phyloP scores from a whole-genome alignment of 2,113 vertebrate species.

The Romanogobio albipinnatus region DNA sequence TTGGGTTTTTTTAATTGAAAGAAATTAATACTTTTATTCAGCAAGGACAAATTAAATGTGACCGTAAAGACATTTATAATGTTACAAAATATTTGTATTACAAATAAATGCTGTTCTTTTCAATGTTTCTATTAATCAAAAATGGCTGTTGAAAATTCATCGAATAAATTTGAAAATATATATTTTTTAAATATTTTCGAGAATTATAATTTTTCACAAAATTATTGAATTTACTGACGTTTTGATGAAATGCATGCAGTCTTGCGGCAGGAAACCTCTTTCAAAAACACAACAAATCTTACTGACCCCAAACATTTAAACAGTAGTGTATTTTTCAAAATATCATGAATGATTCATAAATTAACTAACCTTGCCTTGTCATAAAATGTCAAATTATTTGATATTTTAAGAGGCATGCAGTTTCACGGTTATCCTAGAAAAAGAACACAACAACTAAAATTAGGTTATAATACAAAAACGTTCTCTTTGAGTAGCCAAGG shows the following conservation, averaged over 20 bases:
- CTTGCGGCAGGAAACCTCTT: not conserved
- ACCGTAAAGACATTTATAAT: too few species aligned
- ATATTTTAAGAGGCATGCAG: not conserved
- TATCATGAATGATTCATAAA: not conserved
- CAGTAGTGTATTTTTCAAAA: not conserved
- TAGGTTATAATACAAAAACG: constrained; percentile 5
- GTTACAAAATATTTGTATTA: too few species aligned
- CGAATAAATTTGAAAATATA: not conserved
- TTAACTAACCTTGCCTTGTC: not conserved
- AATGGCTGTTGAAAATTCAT: not conserved
- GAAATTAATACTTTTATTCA: not conserved
- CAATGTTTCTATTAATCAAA: too few species aligned
- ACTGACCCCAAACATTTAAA: not conserved
- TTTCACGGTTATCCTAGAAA: not conserved
- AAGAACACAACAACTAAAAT: not conserved
- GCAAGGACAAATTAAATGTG: too few species aligned
- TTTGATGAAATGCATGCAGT: not conserved
- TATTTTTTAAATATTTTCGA: too few species aligned
- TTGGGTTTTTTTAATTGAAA: not conserved
- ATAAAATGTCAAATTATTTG: not conserved
- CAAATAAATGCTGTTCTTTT: too few species aligned
- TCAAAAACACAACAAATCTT: not conserved
- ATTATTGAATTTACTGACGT: not conserved
- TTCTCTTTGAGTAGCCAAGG: not conserved
- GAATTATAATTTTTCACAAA: not conserved